Base-by-base conservation (phyloP, 2,113 vertebrate species). In the Odontesthes bonariensis region DNA sequence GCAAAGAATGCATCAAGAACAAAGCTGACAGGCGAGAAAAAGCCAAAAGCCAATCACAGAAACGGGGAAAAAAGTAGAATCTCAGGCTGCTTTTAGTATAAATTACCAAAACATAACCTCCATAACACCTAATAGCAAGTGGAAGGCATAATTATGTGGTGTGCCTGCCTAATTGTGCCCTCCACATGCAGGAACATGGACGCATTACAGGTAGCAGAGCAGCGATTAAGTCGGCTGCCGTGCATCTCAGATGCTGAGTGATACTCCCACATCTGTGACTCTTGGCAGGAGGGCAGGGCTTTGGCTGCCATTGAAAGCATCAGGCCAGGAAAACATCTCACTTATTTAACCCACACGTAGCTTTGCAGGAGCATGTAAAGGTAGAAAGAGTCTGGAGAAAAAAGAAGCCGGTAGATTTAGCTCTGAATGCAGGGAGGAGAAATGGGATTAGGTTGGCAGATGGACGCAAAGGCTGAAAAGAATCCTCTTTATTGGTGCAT, bases 191-290 rank as follows among this genome's bases (percentile, higher is more conserved):
- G 27, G 2, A 27, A 27, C 35, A 4, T 19, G 19, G 55, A 57
- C 62, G 75, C 68, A 51, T 77, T 61, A 63, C 66, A 76, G 66
- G 75, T 67, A 49, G 64, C 64, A 20, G 20, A 40, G 71, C 42
- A 22, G 49, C 1, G 13, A 31, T 31, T 22, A 46, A 67, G 54
- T 7, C 6, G 35, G 20, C 38, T 61, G 40, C 57, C 56, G 33
- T 27, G 55, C 77, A 49, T 66, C 54, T 67, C 5, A 33, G 72
- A 83, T 76, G 60, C 75, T 42, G 49, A 77, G 70, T 64, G 6
- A 71, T 47, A 72, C 16, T 32, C 61, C 58, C 23, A 55, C 47
- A 47, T 74, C 44, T 55, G 44, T 78, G 69, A 20, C 55, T 71
- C 67, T 20, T 8, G 11, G 32, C 73, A 69, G 42, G 57, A 78